Base-by-base conservation (phyloP, 1,140 invertebrate genomes). In the Scylla paramamosain region DNA sequence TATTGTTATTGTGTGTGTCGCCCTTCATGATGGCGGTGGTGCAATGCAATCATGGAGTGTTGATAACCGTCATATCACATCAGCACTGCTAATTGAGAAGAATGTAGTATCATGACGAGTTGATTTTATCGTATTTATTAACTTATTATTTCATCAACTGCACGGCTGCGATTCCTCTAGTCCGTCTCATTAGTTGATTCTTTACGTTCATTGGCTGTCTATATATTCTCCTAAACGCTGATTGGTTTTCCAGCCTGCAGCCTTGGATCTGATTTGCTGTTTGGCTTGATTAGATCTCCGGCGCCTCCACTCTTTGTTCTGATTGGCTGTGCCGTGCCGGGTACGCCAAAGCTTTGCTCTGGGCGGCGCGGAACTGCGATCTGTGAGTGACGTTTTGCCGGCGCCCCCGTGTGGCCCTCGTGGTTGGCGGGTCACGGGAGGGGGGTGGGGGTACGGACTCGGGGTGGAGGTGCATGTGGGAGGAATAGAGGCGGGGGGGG, bases 261-360 rank as follows among this genome's bases (percentile, higher is more conserved):
- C 32, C 45, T 84, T 46, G 45, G 45, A 28, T 86, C 92, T 93
- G 92, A 93, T 93, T 93, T 83, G 92, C 84, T 48, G 82, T 93
- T 93, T 93, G 46, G 92, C 92, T 93, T 93, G 84, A 93, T 93
- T 93, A 93, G 92, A 86, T 93, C 84, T 93, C 82, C 82, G 48
- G 20, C 39, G 84, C 92, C 29, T 52, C 48, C 82, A 93, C 82
- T 87, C 92, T 52, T 93, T 7, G 90, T 77, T 59, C 90, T 91
- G 90, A 91, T 91, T 91, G 90, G 59, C 52, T 39, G 31, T 31
- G 39, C 29, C 29, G 90, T 52, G 88, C 48, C 39, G 88, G 45
- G 67, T 25, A 77, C 67, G 67, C 67, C 10, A 77, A 77, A 77
- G 67, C 25, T n/a, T 25, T 25, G 67, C 67, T 77, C 67, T 2